These are phyloP conservation scores for Muscicapa adusta DNA, from an alignment of 2,113 vertebrate species.

Conservation along the genomic window DNA sequence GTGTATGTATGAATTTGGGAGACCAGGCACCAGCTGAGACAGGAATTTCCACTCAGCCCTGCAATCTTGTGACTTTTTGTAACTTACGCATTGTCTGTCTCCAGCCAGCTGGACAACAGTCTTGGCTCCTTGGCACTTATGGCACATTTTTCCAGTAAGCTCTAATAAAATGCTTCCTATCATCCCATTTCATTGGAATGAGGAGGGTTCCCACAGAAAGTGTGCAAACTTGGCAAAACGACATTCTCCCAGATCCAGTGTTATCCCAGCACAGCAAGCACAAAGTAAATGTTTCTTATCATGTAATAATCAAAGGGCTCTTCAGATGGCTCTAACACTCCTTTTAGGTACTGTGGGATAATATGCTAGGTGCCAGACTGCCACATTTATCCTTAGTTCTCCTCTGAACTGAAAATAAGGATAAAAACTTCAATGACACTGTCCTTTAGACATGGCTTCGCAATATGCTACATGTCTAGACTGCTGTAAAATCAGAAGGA, in stretches of 20 bases:
- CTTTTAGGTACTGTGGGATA: conserved; percentile 49
- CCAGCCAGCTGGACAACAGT: conserved; percentile 65
- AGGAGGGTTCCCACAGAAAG: conserved; percentile 69
- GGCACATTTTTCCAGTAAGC: conserved; percentile 68
- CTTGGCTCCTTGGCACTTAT: conserved; percentile 54
- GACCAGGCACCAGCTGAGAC: not conserved
- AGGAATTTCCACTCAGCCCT: conserved; percentile 20
- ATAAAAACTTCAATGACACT: not conserved
- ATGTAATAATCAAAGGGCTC: conserved; percentile 29
- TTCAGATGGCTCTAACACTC: conserved; percentile 24
- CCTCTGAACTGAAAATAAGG: conserved; percentile 51
- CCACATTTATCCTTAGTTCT: conserved; percentile 37
- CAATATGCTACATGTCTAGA: conserved; percentile 39
- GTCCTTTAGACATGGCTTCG: conserved; percentile 14
- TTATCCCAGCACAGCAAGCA: conserved; percentile 38
- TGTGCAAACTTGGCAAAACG: conserved; percentile 61
- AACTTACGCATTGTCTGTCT: conserved; percentile 46
- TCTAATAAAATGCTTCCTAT: conserved; percentile 75
- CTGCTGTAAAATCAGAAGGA: conserved; percentile 48
- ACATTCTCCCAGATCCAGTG: not conserved
- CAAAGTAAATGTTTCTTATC: conserved; percentile 51
- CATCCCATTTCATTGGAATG: conserved; percentile 60
- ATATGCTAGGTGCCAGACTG: conserved; percentile 22
- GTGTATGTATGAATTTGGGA: not conserved
- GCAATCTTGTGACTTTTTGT: conserved; percentile 29